These are phyloP conservation scores for Jordanella pulchra DNA, from an alignment of 2,797 vertebrate genomes.

Conservation along the genomic window DNA sequence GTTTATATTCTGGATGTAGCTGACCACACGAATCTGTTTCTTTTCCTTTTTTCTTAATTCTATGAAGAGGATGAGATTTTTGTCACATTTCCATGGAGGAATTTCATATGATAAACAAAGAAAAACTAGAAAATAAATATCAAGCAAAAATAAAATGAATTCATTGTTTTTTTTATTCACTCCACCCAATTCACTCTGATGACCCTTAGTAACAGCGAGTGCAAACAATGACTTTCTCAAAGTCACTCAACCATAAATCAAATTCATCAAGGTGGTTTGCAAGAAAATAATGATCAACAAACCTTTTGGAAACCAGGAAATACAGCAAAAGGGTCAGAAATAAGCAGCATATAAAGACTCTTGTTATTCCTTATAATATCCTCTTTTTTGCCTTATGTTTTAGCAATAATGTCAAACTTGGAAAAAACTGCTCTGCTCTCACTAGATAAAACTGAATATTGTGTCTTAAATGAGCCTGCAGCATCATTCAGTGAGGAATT, in stretches of 20 bases:
- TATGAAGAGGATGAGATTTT: conserved; percentile 37
- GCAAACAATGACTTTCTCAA: not conserved
- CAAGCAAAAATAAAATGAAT: not conserved
- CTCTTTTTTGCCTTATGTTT: no score
- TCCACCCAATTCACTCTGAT: not conserved
- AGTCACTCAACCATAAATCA: not conserved
- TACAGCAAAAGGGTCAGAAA: not conserved
- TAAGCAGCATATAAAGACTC: no score
- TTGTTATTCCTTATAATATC: no score
- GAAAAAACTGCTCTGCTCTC: no score
- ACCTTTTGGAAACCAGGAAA: not conserved
- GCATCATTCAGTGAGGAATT: not conserved
- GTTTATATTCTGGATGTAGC: conserved; percentile 81
- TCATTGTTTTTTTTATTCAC: not conserved
- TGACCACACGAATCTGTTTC: conserved; percentile 68
- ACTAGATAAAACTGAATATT: not conserved
- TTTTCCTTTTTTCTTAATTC: conserved; percentile 79
- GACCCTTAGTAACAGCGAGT: not conserved
- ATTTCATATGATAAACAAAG: not conserved
- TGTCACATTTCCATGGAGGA: not conserved
- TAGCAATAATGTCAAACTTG: not conserved
- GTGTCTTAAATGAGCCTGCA: not conserved
- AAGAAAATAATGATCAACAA: no score
- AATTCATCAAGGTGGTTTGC: not conserved
- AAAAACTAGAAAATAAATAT: not conserved